phyloP scores from a whole-genome alignment of 2,888 invertebrate genomes.

The Dasysyrphus tricinctus region DNA sequence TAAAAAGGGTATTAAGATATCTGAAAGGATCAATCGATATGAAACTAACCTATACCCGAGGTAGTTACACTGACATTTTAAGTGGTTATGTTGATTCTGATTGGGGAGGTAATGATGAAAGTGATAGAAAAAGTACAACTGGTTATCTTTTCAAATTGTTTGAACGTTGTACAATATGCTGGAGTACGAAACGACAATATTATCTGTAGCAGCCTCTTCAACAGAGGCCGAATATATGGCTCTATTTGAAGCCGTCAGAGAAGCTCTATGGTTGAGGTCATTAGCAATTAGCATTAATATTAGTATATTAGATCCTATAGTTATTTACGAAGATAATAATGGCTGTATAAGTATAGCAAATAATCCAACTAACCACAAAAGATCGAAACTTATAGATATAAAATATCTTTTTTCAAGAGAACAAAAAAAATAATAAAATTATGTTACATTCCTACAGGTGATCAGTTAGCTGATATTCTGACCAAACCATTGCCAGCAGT shows the following conservation, averaged over 20 bases:
- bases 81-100: constrained; percentile 27
- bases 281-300: no score
- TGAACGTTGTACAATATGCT: no score
- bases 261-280: no score
- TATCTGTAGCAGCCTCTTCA: no score
- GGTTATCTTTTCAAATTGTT: no score
- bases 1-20: constrained; percentile 50
- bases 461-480: constrained; percentile 59
- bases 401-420: constrained; percentile 43
- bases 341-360: constrained; percentile 24
- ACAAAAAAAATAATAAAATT: constrained; percentile 53
- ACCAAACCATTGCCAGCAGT: constrained; percentile 61
- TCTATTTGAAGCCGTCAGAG: no score
- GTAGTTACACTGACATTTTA: constrained; percentile 46
- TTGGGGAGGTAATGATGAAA: no score
- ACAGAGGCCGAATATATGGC: no score
- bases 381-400: constrained; percentile 53
- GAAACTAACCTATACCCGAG: constrained; percentile 51
- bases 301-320: no score
- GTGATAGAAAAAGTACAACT: no score
- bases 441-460: constrained; percentile 62
- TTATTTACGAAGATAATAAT: no score
- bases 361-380: constrained; percentile 61
- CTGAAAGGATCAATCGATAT: constrained; percentile 44
- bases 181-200: no score